Evolutionary conservation across 2,888 invertebrate species (phyloP).

Genomic region (Cacoxenus indagator): DNA sequence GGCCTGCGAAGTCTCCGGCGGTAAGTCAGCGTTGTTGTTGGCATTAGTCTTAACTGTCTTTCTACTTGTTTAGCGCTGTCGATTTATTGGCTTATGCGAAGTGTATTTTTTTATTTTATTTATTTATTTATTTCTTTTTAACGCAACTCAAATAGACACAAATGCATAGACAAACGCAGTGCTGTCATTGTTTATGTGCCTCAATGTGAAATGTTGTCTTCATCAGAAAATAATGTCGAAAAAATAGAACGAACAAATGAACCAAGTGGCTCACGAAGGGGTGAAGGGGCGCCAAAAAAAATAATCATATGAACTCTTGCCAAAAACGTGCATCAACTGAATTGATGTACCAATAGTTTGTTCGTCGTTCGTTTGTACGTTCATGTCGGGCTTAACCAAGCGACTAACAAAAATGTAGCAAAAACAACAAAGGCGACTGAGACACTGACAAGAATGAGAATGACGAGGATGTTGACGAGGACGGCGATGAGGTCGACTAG

Average conservation of each 20-base stretch:
- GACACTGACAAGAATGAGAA: not conserved
- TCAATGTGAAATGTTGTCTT: constrained; percentile 14
- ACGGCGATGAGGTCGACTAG: constrained; percentile 25
- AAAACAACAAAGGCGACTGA: constrained; percentile 20
- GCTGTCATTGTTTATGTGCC: constrained; percentile 1
- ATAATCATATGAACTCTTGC: constrained; percentile 11
- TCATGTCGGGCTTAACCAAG: constrained; percentile 19
- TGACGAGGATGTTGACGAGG: constrained; percentile 21
- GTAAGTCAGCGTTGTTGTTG: constrained; percentile 72
- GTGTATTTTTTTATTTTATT: not conserved
- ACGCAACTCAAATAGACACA: constrained; percentile 11
- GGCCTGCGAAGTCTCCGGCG: constrained; percentile 86
- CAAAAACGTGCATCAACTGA: constrained; percentile 1
- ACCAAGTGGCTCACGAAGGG: too few relatives aligned
- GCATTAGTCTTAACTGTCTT: not conserved
- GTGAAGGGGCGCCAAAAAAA: not conserved
- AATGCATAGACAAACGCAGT: not conserved
- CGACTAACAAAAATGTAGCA: constrained; percentile 21
- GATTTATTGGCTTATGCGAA: not conserved
- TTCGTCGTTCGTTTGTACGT: not conserved
- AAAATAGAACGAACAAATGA: not conserved
- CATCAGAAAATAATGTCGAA: constrained; percentile 12
- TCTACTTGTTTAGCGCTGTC: not conserved
- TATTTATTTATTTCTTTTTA: not conserved
- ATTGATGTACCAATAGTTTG: constrained; percentile 2